These are phyloP conservation scores for Arctia plantaginis DNA, from an alignment of 2,888 invertebrate species.

Conservation along the genomic window DNA sequence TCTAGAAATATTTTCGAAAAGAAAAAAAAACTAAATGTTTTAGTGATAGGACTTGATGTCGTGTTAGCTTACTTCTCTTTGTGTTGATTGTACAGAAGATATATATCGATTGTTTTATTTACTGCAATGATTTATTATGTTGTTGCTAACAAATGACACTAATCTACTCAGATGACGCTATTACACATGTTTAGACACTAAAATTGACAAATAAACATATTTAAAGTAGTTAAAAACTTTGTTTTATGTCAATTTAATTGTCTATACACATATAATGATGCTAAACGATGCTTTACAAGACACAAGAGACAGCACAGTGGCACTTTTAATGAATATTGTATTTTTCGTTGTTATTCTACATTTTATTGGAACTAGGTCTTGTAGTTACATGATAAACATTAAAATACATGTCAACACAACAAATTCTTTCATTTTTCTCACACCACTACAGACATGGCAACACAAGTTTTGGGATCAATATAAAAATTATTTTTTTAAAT, in stretches of 20 bases:
- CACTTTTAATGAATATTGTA: constrained; percentile 63
- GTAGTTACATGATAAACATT: constrained; percentile 85
- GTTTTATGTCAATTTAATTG: constrained; percentile 54
- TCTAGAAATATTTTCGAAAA: constrained; percentile 83
- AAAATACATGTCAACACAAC: constrained; percentile 85
- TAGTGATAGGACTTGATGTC: constrained; percentile 81
- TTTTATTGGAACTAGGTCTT: constrained; percentile 79
- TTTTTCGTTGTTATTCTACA: constrained; percentile 67
- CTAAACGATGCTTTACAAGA: constrained; percentile 60
- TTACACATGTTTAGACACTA: constrained; percentile 46
- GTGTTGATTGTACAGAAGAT: constrained; percentile 62
- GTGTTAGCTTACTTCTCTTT: constrained; percentile 76
- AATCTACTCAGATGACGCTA: constrained; percentile 53
- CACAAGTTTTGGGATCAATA: constrained; percentile 35
- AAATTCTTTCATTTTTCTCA: constrained; percentile 82
- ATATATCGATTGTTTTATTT: constrained; percentile 44
- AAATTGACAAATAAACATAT: constrained; percentile 43
- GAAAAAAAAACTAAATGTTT: constrained; percentile 75
- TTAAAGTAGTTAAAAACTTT: constrained; percentile 3
- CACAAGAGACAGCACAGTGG: constrained; percentile 75
- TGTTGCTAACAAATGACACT: constrained; percentile 62
- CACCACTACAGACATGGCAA: constrained; percentile 57
- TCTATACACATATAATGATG: constrained; percentile 52
- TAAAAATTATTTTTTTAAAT: constrained; percentile 5
- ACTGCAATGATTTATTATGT: constrained; percentile 29